Evolutionary conservation across 2,888 invertebrate genomes (phyloP).

Genomic region (Chymomyza procnemis): DNA sequence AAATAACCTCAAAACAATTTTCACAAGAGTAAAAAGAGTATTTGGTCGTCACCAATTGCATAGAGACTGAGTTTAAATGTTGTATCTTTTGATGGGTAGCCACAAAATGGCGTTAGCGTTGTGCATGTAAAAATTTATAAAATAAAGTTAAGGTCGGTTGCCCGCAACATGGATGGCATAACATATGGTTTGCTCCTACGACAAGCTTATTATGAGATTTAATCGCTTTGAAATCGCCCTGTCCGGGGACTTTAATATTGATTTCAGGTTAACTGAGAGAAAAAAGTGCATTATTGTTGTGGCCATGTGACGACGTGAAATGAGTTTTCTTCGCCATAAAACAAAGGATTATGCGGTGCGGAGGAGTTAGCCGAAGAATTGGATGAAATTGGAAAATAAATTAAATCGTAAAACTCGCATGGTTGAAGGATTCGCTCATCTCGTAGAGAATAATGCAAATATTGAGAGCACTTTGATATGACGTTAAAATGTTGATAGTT

Average conservation of each 20-base stretch:
- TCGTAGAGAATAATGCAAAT: too few species aligned
- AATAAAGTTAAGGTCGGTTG: background rate
- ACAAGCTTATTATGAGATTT: background rate
- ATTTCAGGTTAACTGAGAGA: background rate
- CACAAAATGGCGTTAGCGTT: slow-evolving; percentile 40
- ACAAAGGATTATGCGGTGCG: too few species aligned
- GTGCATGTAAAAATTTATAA: slow-evolving; percentile 30
- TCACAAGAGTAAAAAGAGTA: too few species aligned
- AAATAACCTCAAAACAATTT: too few species aligned
- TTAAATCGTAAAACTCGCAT: too few species aligned
- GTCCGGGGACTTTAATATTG: background rate
- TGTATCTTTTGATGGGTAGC: background rate
- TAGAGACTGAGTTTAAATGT: background rate
- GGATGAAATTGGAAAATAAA: too few species aligned
- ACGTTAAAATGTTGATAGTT: too few species aligned
- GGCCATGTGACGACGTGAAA: background rate
- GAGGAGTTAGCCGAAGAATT: too few species aligned
- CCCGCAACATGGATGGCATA: background rate
- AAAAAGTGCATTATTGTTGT: background rate
- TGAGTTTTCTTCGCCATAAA: background rate
- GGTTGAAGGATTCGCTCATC: too few species aligned
- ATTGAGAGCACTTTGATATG: too few species aligned
- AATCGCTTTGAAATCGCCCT: background rate
- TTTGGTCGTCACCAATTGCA: background rate
- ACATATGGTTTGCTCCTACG: background rate